phyloP scores from a whole-genome alignment of 2,797 vertebrate species.

The Spondyliosoma cantharus region DNA sequence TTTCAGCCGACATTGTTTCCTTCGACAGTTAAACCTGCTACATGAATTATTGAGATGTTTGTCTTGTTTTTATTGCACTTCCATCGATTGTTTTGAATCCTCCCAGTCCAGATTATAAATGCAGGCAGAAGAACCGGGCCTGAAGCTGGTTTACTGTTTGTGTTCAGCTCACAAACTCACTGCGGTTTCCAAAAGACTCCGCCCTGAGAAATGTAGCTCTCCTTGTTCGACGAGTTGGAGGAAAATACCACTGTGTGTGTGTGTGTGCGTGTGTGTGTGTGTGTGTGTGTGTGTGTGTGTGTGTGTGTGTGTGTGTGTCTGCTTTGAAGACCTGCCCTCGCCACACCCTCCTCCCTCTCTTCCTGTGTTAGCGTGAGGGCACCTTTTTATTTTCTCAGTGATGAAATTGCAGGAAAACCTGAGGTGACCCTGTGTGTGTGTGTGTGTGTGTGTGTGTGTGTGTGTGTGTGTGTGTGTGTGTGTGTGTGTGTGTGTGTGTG shows the following conservation, averaged over 20 bases:
- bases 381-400: conserved; percentile 23
- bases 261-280: conserved; percentile 14
- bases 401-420: conserved; percentile 27
- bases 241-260: conserved; percentile 7
- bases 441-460: conserved; percentile 2
- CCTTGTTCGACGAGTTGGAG: conserved; percentile 68
- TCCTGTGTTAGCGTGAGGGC: neutral
- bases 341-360: conserved; percentile 42
- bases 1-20: no score
- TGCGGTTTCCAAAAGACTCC: conserved; percentile 45
- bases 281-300: conserved; percentile 12
- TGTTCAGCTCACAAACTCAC: conserved; percentile 31
- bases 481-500: conserved; percentile 4
- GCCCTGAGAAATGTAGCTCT: conserved; percentile 69
- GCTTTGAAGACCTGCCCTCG: conserved; percentile 6
- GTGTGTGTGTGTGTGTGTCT: conserved; percentile 7
- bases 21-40: neutral
- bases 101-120: neutral
- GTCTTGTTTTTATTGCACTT: neutral
- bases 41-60: no score
- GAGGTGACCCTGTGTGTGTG: conserved; percentile 8
- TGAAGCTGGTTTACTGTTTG: conserved; percentile 26
- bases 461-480: neutral
- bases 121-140: neutral
- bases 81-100: neutral